Conservation (phyloP, 2,888 invertebrate genomes). For the Netelia fuscicornis region DNA sequence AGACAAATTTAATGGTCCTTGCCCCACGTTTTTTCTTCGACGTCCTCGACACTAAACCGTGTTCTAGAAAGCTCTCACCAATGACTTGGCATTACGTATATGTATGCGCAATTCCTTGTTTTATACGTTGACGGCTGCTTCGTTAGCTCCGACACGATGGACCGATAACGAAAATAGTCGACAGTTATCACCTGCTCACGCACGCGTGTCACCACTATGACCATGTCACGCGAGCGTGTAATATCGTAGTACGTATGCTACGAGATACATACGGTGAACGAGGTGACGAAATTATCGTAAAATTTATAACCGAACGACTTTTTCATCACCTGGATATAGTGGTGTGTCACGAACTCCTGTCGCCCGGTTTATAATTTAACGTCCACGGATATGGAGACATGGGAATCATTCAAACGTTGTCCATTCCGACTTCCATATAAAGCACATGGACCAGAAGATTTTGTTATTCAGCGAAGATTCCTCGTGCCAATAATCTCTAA, state of each 20-base stretch:
- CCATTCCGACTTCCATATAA: background rate
- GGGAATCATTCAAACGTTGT: background rate
- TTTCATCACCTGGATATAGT: conserved; percentile 55
- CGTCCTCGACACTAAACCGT: conserved; percentile 33
- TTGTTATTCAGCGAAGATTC: conserved; percentile 62
- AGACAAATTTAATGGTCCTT: conserved; percentile 29
- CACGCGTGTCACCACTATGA: conserved; percentile 47
- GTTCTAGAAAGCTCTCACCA: conserved; percentile 15
- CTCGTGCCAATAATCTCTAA: conserved; percentile 61
- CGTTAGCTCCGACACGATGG: conserved; percentile 41
- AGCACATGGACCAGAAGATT: conserved; percentile 2
- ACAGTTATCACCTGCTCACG: conserved; percentile 49
- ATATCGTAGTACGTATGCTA: background rate
- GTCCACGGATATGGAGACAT: background rate
- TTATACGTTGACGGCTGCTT: conserved; percentile 68
- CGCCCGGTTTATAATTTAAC: background rate
- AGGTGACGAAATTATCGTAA: conserved; percentile 65
- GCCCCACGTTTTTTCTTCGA: background rate
- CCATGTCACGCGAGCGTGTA: conserved; percentile 54
- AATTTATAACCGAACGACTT: conserved; percentile 61
- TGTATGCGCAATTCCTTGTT: conserved; percentile 7
- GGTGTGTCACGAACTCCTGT: conserved; percentile 47
- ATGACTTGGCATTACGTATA: conserved; percentile 15
- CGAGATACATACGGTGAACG: conserved; percentile 11
- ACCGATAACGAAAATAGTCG: conserved; percentile 55